A percentile compares a stretch with the other conserved stretches of the same genome.
Conservation (phyloP, 2,113 vertebrate species). For the Phodopus roborovskii region DNA sequence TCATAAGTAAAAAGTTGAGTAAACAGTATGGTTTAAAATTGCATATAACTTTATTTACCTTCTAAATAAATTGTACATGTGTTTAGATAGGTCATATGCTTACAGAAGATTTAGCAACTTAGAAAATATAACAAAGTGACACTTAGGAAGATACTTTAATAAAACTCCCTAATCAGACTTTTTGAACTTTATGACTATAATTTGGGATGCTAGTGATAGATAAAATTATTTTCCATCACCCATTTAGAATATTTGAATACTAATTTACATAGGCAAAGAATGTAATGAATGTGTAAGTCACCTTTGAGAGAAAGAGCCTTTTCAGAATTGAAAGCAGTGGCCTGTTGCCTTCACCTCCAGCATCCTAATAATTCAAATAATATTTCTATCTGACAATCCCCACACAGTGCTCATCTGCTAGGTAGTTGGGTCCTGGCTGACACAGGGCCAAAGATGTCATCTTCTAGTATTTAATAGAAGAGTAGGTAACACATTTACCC, state of each 20-base stretch:
- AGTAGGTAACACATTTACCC: constrained; percentile 64
- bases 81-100: constrained; percentile 54
- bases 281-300: constrained; percentile 85
- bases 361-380: constrained; percentile 77
- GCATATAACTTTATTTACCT: constrained; percentile 69
- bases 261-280: constrained; percentile 86
- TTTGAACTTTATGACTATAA: constrained; percentile 67
- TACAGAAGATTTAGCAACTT: constrained; percentile 68
- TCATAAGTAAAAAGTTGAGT: constrained; percentile 79
- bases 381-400: constrained; percentile 78
- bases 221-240: constrained; percentile 84
- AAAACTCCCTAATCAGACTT: constrained; percentile 75
- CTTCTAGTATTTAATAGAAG: constrained; percentile 63
- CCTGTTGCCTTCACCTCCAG: constrained; percentile 71
- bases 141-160: constrained; percentile 67
- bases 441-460: constrained; percentile 61
- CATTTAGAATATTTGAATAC: constrained; percentile 88
- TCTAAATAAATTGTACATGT: constrained; percentile 70
- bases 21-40: constrained; percentile 78
- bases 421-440: constrained; percentile 60
- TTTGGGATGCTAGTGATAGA: constrained; percentile 74
- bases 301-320: constrained; percentile 80
- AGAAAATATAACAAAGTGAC: constrained; percentile 63
- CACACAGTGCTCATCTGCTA: constrained; percentile 70
- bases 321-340: constrained; percentile 77